A percentile compares a stretch with the other conserved stretches of the same genome.
phyloP scores from a whole-genome alignment of 2,797 vertebrate genomes.

The Telmatherina bonti region DNA sequence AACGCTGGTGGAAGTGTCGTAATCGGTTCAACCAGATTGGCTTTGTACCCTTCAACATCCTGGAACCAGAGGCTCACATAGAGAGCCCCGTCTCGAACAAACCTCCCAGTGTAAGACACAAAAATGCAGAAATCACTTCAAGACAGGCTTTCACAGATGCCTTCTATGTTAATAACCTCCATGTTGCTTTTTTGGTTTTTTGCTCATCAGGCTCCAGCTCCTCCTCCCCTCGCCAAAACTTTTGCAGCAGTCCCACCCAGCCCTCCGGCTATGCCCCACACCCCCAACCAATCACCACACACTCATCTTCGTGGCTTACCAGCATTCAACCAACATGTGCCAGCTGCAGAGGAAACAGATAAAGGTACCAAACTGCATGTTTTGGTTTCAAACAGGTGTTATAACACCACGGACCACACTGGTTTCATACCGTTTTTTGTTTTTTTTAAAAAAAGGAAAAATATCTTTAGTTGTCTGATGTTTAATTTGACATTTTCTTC shows the following conservation, averaged over 20 bases:
- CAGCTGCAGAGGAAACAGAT: conserved; percentile 72
- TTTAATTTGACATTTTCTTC: neutral
- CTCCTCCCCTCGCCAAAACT: conserved; percentile 55
- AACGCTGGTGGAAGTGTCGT: conserved; percentile 93
- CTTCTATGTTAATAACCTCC: conserved; percentile 23
- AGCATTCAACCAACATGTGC: conserved; percentile 54
- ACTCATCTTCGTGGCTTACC: conserved; percentile 60
- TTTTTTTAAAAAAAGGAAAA: neutral
- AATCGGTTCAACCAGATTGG: conserved; percentile 87
- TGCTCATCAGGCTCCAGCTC: conserved; percentile 65
- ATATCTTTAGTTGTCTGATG: neutral
- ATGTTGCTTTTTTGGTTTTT: neutral
- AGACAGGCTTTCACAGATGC: conserved; percentile 11
- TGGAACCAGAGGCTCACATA: conserved; percentile 79
- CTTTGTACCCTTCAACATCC: conserved; percentile 92
- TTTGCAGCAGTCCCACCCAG: conserved; percentile 52
- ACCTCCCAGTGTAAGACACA: conserved; percentile 66
- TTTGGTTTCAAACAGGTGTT: neutral
- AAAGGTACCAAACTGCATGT: conserved; percentile 67
- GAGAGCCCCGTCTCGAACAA: conserved; percentile 57
- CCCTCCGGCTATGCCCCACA: conserved; percentile 32
- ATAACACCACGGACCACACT: neutral
- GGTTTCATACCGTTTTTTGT: neutral
- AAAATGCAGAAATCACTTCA: neutral
- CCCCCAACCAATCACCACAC: conserved; percentile 39